Percentiles rank a stretch among this genome's conserved stretches.
Conservation (phyloP, 2,888 invertebrate species). For the Anthophora plumipes region DNA sequence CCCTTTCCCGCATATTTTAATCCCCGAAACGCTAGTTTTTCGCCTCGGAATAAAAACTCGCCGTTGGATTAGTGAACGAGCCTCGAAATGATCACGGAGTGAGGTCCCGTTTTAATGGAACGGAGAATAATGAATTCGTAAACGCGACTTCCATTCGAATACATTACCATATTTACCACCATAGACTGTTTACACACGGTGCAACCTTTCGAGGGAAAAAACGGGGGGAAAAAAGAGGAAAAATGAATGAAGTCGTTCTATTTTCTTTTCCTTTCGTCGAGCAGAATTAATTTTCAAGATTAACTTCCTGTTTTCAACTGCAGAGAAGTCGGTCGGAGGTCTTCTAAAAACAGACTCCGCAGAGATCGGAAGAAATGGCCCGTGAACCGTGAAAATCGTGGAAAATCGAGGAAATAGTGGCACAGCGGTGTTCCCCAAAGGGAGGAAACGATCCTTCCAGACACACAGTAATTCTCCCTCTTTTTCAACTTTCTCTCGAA, state of each 20-base stretch:
- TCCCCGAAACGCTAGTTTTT: conserved; percentile 30
- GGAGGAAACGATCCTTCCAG: conserved; percentile 40
- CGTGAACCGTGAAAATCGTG: conserved; percentile 41
- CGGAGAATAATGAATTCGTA: conserved; percentile 33
- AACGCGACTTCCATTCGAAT: not conserved
- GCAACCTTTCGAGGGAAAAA: too few relatives aligned
- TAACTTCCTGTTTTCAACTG: not conserved
- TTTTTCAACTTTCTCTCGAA: conserved; percentile 37
- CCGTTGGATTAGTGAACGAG: conserved; percentile 7
- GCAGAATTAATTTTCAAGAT: too few relatives aligned
- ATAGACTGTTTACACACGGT: too few relatives aligned
- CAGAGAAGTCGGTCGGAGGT: not conserved
- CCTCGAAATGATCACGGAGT: conserved; percentile 37
- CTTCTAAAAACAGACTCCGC: too few relatives aligned
- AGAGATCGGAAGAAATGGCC: too few relatives aligned
- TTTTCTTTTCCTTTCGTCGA: too few relatives aligned
- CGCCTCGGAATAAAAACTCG: not conserved
- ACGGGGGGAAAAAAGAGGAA: too few relatives aligned
- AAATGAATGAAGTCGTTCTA: too few relatives aligned
- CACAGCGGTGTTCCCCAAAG: too few relatives aligned
- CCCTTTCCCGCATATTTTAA: conserved; percentile 56
- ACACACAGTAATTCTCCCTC: conserved; percentile 26
- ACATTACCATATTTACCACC: conserved; percentile 6
- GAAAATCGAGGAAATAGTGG: conserved; percentile 19
- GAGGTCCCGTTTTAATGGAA: conserved; percentile 21